Evolutionary conservation across 92 coral and sea anemone genomes (phyloP), one percentile per base, ranked within the genome.

Genomic region (Blastomussa wellsi): DNA sequence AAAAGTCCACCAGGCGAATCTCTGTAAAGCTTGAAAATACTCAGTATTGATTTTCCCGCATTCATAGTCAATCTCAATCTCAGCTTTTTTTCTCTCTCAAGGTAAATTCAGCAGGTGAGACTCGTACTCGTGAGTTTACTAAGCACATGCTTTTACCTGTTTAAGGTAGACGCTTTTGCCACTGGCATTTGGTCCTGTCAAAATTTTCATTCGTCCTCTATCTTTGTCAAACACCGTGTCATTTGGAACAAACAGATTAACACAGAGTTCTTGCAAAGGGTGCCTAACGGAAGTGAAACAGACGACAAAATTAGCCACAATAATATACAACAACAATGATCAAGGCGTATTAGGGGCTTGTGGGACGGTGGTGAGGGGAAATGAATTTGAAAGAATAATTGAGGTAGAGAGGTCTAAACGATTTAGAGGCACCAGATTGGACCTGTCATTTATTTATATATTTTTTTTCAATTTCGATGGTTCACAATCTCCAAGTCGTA

Each of bases 131-230:
- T 9, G 26, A 1, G 60, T 53, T 10, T 17, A 53, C 1, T 19
- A 53, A 53, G n/a, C 47, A 2, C 19, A 17, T 69, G n/a, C 24
- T 1, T 15, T 59, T 26, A 33, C 98, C 95, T 96, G 98, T 72
- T 96, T 96, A 36, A 96, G 97, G 82, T 97, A 97, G 38, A 97
- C 99, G 83, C 99, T 97, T 81, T 97, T 97, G 9, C 99, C 99
- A 57, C 99, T 97, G 53, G 99, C 98, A 88, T 97, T 97, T n/a
- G 99, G 99, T 16, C 99, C 99, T 19, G 99, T 97, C 36, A 97
- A 87, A 24, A 97, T 87, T 68, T 92, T 94, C 94, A 97, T 82
- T 24, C 98, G 88, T 6, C 91, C 92, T 29, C 82, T 95, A 78
- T 88, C 92, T 85, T 90, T 85, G 64, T 86, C 92, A 85, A 91